Evolutionary conservation across 2,888 invertebrate genomes (phyloP).

Genomic region (Megalurothrips usitatus): DNA sequence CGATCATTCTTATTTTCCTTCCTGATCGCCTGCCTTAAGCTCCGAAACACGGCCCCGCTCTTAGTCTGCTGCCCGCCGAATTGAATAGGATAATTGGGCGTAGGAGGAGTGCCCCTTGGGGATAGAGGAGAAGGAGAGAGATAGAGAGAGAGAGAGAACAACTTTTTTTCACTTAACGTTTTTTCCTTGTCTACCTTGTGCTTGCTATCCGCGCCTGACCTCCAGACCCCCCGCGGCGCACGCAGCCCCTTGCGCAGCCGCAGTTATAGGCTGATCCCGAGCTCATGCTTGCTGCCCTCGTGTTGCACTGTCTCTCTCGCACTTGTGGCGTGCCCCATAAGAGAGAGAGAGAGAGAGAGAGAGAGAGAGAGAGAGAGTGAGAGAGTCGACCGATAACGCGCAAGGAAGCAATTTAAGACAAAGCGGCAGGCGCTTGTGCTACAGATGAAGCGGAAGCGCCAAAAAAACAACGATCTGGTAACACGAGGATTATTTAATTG

Average conservation of each 20-base stretch:
- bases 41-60: not conserved
- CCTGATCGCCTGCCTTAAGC: too few species aligned
- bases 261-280: too few species aligned
- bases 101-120: not conserved
- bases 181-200: not conserved
- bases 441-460: not conserved
- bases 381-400: not conserved
- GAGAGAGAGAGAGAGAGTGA: too few species aligned
- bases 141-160: too few species aligned
- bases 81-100: slow-evolving; percentile 10
- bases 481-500: too few species aligned
- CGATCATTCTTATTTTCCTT: too few species aligned
- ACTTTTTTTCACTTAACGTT: not conserved
- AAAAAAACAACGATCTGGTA: not conserved
- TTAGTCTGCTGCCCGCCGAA: not conserved
- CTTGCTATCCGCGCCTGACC: not conserved
- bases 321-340: too few species aligned
- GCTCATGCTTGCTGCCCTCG: too few species aligned
- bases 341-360: too few species aligned
- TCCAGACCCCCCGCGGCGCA: not conserved
- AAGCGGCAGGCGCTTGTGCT: not conserved
- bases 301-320: too few species aligned
- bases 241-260: too few species aligned
- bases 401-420: not conserved
- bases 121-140: not conserved